A percentile compares a stretch with the other conserved stretches of the same genome.
phyloP scores from a whole-genome alignment of 64 coral and sea anemone genomes.

The Montipora sp. region DNA sequence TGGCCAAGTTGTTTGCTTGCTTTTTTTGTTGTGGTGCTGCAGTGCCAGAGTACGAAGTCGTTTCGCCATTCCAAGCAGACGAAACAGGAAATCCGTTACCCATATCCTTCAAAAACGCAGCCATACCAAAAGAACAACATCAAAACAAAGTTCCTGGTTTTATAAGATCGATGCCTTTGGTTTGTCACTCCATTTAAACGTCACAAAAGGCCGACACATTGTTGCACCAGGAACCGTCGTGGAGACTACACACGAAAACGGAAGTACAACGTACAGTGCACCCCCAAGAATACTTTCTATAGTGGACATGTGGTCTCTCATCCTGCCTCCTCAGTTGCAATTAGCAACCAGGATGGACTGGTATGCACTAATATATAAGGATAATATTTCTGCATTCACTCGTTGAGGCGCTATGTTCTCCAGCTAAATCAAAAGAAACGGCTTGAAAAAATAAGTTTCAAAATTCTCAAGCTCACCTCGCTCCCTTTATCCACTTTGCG shows the following conservation, averaged over 20 bases:
- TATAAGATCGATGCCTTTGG: constrained; percentile 59
- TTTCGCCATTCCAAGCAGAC: constrained; percentile 61
- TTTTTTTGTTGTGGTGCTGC: neutral
- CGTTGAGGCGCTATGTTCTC: too few relatives aligned
- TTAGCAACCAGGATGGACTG: constrained; percentile 50
- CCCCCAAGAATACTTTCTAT: constrained; percentile 21
- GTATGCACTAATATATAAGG: neutral
- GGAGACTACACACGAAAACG: constrained; percentile 65
- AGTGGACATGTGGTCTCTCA: constrained; percentile 57
- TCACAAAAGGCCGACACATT: constrained; percentile 16
- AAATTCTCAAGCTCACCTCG: too few relatives aligned
- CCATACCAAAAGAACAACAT: constrained; percentile 11
- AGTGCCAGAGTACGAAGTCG: constrained; percentile 65
- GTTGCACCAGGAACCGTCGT: constrained; percentile 25
- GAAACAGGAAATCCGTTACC: constrained; percentile 20
- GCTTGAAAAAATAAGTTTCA: too few relatives aligned
- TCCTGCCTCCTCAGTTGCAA: constrained; percentile 40
- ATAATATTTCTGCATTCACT: too few relatives aligned
- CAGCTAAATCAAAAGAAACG: too few relatives aligned
- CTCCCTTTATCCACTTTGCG: too few relatives aligned
- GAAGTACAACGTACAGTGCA: constrained; percentile 29
- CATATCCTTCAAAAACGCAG: constrained; percentile 36
- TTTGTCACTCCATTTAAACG: constrained; percentile 48
- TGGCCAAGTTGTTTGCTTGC: too few relatives aligned
- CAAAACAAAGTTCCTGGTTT: constrained; percentile 32